phyloP scores from a whole-genome alignment of 2,113 vertebrate species.

The Trochalopteron elliotii region DNA sequence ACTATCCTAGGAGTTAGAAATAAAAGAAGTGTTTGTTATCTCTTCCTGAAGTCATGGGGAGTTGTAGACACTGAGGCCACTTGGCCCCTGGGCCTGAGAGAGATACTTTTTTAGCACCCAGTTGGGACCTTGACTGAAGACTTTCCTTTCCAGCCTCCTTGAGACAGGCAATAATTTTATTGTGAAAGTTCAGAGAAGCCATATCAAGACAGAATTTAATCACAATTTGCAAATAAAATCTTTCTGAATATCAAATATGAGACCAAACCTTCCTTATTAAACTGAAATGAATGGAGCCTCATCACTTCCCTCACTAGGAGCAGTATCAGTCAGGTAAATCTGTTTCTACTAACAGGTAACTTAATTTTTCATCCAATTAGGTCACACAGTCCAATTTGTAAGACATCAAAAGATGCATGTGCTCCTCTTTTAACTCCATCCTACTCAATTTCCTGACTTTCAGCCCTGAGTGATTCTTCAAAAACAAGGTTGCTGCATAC shows the following conservation, averaged over 20 bases:
- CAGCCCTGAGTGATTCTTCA: background rate
- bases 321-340: background rate
- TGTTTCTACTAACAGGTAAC: background rate
- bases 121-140: background rate
- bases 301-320: background rate
- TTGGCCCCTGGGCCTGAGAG: background rate
- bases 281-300: background rate
- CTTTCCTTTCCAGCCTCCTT: background rate
- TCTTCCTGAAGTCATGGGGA: background rate
- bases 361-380: background rate
- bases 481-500: background rate
- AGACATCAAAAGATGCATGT: background rate
- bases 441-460: background rate
- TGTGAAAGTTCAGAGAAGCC: background rate
- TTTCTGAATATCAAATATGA: background rate
- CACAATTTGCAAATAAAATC: background rate
- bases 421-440: background rate
- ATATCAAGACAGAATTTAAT: background rate
- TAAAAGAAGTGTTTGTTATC: background rate
- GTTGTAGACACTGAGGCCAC: background rate
- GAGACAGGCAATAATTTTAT: background rate
- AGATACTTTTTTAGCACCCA: background rate
- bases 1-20: background rate
- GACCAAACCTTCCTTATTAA: background rate
- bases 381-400: background rate